Percentiles rank a stretch among this genome's conserved stretches.
These are phyloP conservation scores for Xiphias gladius DNA, from an alignment of 2,113 vertebrate species.

Conservation along the genomic window DNA sequence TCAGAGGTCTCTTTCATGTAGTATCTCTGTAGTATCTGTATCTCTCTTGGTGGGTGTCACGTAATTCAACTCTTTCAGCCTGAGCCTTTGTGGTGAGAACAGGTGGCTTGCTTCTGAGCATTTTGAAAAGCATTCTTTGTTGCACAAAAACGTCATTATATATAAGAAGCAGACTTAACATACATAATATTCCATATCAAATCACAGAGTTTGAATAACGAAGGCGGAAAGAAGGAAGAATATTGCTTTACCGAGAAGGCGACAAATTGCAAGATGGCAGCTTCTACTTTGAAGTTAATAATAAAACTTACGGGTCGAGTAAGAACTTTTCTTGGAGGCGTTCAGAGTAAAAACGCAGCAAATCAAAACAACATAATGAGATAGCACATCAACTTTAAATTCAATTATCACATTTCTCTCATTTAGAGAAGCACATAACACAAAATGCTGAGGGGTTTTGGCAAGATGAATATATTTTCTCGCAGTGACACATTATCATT, in stretches of 20 bases:
- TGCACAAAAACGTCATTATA: background rate
- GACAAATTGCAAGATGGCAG: background rate
- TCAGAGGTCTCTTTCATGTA: background rate
- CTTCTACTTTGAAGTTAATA: background rate
- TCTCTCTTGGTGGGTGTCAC: background rate
- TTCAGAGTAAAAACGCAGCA: background rate
- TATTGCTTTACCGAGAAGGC: background rate
- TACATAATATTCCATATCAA: background rate
- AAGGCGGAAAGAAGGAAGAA: background rate
- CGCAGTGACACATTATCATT: conserved; percentile 29
- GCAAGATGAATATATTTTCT: conserved; percentile 13
- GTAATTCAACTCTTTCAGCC: background rate
- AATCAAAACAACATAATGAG: background rate
- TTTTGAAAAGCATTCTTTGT: too few relatives aligned
- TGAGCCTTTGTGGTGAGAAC: background rate
- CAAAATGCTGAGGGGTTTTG: conserved; percentile 11
- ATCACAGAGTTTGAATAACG: background rate
- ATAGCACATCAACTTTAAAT: background rate
- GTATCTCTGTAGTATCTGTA: background rate
- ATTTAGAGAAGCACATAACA: conserved; percentile 11
- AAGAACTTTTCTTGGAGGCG: background rate
- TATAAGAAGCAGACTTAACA: background rate
- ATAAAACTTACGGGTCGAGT: background rate
- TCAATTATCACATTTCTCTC: conserved; percentile 43
- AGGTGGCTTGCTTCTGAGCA: too few relatives aligned